Evolutionary conservation across 2,888 invertebrate species (phyloP).

Genomic region (Epirrita christyi): DNA sequence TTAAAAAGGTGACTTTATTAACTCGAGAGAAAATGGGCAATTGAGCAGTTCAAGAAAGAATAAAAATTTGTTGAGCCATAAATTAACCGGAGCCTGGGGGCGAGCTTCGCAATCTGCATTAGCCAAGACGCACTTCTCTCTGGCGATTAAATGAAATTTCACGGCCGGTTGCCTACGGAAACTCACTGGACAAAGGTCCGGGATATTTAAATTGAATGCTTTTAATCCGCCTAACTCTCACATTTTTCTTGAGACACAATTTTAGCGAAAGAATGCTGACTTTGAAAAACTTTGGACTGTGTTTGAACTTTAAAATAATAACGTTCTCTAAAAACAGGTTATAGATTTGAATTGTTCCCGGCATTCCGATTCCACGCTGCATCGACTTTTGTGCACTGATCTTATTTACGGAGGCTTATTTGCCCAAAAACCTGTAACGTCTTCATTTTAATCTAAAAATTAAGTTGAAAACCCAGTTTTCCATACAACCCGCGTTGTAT

Average conservation of each 20-base stretch:
- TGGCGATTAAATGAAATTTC: slow-evolving; percentile 82
- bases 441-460: no score
- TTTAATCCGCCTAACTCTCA: slow-evolving; percentile 69
- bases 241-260: slow-evolving; percentile 56
- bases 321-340: slow-evolving; percentile 7
- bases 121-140: slow-evolving; percentile 80
- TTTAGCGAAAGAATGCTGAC: slow-evolving; percentile 43
- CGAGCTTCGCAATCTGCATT: slow-evolving; percentile 79
- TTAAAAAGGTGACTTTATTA: slow-evolving; percentile 31
- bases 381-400: no score
- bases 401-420: no score
- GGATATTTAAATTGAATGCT: slow-evolving; percentile 78
- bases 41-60: slow-evolving; percentile 77
- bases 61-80: slow-evolving; percentile 81
- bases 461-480: no score
- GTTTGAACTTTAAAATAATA: slow-evolving; percentile 10
- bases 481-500: no score
- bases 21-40: slow-evolving; percentile 66
- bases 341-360: neutral
- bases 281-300: no score
- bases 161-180: slow-evolving; percentile 75
- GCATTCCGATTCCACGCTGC: no score
- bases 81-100: slow-evolving; percentile 72
- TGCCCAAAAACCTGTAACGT: no score
- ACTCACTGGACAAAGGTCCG: slow-evolving; percentile 77